These are phyloP conservation scores for Phainopepla nitens DNA, from an alignment of 2,113 vertebrate genomes.

Conservation along the genomic window DNA sequence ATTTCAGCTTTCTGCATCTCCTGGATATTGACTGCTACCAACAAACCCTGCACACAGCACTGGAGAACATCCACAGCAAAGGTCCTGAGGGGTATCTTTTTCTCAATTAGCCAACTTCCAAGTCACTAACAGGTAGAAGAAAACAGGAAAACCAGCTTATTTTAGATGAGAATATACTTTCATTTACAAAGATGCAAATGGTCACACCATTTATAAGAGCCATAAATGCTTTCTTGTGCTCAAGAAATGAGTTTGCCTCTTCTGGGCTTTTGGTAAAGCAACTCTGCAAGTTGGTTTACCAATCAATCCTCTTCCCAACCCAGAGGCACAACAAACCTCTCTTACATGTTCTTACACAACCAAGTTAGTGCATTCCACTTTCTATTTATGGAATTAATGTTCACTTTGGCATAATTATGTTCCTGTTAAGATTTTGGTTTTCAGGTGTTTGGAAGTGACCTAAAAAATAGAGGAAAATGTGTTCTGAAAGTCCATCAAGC, in stretches of 20 bases:
- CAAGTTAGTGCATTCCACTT: not conserved
- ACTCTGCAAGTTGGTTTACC: not conserved
- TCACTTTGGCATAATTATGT: not conserved
- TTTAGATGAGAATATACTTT: not conserved
- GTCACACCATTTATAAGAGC: not conserved
- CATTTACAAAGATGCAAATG: not conserved
- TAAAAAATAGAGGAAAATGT: not conserved
- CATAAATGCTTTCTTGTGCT: not conserved
- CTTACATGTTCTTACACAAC: not conserved
- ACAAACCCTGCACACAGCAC: not conserved
- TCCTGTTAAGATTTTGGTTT: not conserved
- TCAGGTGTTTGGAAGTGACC: not conserved
- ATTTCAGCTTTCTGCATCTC: not conserved
- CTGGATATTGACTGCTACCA: not conserved
- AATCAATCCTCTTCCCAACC: not conserved
- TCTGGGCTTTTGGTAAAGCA: not conserved
- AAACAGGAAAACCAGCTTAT: not conserved
- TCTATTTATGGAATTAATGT: not conserved
- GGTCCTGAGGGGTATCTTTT: accelerated
- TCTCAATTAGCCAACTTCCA: not conserved
- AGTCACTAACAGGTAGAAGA: not conserved
- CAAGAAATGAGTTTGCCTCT: not conserved
- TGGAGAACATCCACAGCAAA: not conserved
- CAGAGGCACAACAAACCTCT: not conserved
- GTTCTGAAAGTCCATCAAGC: not conserved